Evolutionary conservation across 2,113 vertebrate species (phyloP).

Genomic region (Pithys albifrons): DNA sequence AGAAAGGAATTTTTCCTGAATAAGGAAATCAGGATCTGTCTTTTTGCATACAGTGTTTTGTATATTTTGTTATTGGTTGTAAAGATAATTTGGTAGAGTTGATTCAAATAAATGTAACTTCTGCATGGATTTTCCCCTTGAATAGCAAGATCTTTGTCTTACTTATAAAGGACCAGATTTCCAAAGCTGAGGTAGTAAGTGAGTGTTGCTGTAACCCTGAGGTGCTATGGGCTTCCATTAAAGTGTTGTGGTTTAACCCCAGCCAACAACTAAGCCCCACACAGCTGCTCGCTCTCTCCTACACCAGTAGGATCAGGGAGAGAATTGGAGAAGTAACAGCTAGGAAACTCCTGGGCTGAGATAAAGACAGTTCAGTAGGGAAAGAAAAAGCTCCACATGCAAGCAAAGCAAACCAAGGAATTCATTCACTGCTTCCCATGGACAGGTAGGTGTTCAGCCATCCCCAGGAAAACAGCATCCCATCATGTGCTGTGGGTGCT

Average conservation of each 20-base stretch:
- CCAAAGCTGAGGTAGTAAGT: neutral
- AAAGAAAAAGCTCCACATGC: neutral
- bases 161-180: neutral
- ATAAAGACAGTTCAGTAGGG: neutral
- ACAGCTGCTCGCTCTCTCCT: rapidly evolving
- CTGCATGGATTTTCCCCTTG: neutral
- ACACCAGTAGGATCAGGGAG: rapidly evolving
- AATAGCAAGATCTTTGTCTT: neutral
- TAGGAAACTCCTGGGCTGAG: neutral
- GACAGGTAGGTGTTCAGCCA: neutral
- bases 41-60: neutral
- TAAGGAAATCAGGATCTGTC: neutral
- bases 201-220: neutral
- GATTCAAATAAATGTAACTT: neutral
- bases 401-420: neutral
- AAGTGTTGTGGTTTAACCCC: neutral
- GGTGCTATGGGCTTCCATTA: neutral
- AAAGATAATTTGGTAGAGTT: neutral
- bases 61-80: neutral
- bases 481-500: neutral
- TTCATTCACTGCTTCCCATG: neutral
- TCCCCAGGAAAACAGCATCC: neutral
- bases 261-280: neutral
- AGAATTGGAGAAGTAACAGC: neutral
- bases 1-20: neutral